Evolutionary conservation across 2,888 invertebrate genomes (phyloP).

Genomic region (Lissocephala sabroskyi): DNA sequence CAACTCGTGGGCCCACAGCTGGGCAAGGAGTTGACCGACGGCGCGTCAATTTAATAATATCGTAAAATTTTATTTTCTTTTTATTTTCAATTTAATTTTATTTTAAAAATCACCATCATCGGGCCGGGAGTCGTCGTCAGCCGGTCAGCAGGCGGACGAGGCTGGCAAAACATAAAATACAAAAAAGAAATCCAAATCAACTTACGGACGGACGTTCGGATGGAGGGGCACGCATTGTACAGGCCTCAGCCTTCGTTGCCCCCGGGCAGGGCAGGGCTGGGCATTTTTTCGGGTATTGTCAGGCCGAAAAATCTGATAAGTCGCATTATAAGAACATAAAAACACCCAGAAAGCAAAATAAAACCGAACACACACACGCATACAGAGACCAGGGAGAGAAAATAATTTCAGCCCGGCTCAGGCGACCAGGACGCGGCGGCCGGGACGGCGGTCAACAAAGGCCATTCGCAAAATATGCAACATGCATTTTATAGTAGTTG

Average conservation of each 20-base stretch:
- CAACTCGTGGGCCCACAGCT: no score
- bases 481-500: constrained; percentile 46
- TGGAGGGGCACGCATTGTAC: constrained; percentile 43
- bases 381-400: constrained; percentile 28
- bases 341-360: constrained; percentile 56
- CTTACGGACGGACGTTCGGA: neutral
- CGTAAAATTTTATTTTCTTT: constrained; percentile 64
- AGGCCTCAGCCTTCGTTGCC: constrained; percentile 50
- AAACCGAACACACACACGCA: constrained; percentile 8
- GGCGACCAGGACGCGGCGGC: neutral
- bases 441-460: constrained; percentile 8
- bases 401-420: constrained; percentile 43
- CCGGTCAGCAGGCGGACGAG: no score
- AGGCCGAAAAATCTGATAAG: constrained; percentile 63
- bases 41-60: constrained; percentile 62
- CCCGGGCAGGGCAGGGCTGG: constrained; percentile 13
- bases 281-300: constrained; percentile 62
- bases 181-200: constrained; percentile 16
- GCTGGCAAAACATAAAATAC: constrained; percentile 12
- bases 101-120: constrained; percentile 20
- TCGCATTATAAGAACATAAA: constrained; percentile 68
- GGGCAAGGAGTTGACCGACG: no score
- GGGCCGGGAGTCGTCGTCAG: no score
- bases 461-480: constrained; percentile 46
- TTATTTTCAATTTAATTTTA: constrained; percentile 68